Evolutionary conservation across 2,797 vertebrate species (phyloP), one percentile per base, ranked within the genome.

Genomic region (Adelosebastes latens): DNA sequence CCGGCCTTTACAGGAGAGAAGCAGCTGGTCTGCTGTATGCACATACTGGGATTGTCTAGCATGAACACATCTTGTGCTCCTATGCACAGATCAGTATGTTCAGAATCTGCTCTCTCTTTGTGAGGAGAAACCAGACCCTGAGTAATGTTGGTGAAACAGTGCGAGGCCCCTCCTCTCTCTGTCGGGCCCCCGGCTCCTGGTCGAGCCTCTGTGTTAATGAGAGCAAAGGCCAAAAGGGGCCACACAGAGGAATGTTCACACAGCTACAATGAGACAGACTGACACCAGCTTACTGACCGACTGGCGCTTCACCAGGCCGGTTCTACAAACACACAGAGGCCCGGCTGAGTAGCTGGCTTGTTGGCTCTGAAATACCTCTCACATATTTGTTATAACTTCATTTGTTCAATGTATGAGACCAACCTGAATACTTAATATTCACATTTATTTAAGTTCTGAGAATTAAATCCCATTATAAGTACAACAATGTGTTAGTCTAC

Each of bases 211-310:
- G 78, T 66, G 88, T 86, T 92, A 91, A 91, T 91, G 89, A 90
- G 86, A 87, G 86, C 83, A 89, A 79, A 87, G 89, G 88, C 59
- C 86, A 87, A 29, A 65, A 55, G 82, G 87, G 87, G 80, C 74
- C 82, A 76, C 34, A n/a, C 8, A 58, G 72, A 89, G 84, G 90
- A 93, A 92, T 90, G 92, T 86, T 88, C 92, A 92, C 83, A 87
- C 56, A 77, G 84, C 42, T 46, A 58, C 77, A 78, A 16, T 13
- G 75, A 85, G 74, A 60, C 62, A 8, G 72, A 74, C 60, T 6
- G 73, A 68, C 77, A 67, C 25, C 76, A 49, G 76, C 75, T 75
- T 8, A 58, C 76, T 32, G 55, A 76, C 58, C 2, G 60, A 24
- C 65, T 25, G 66, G 9, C 24, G 18, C 29, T 22, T 55, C 65